Conservation (phyloP, 2,113 vertebrate species). For the Acrocephalus kingi region DNA sequence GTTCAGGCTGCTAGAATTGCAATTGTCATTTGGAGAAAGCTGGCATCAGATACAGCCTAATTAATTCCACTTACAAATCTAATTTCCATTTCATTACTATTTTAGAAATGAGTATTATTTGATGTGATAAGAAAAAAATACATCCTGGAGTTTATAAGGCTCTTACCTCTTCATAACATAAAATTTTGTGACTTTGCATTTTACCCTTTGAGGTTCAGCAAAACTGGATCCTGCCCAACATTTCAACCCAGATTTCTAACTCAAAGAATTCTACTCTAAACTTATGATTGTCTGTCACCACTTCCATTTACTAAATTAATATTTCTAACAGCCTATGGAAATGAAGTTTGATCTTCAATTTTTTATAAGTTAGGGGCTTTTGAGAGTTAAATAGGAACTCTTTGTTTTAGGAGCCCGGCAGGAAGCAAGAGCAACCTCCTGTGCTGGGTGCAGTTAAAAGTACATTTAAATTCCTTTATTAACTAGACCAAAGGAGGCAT, state of each 20-base stretch:
- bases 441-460: not conserved
- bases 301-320: not conserved
- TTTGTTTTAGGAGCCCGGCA: not conserved
- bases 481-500: not conserved
- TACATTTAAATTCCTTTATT: not conserved
- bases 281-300: not conserved
- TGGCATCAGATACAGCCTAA: not conserved
- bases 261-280: not conserved
- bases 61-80: slow-evolving; percentile 33
- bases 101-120: not conserved
- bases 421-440: not conserved
- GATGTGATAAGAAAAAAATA: not conserved
- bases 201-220: not conserved
- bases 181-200: not conserved
- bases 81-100: slow-evolving; percentile 11
- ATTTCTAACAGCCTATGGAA: not conserved
- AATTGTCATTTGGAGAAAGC: not conserved
- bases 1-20: not conserved
- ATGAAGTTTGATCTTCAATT: not conserved
- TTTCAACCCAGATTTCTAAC: not conserved
- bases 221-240: not conserved
- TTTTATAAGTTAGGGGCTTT: not conserved
- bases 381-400: not conserved
- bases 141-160: not conserved
- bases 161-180: not conserved